Conservation (phyloP, 2,113 vertebrate genomes). For the Labeo rohita region DNA sequence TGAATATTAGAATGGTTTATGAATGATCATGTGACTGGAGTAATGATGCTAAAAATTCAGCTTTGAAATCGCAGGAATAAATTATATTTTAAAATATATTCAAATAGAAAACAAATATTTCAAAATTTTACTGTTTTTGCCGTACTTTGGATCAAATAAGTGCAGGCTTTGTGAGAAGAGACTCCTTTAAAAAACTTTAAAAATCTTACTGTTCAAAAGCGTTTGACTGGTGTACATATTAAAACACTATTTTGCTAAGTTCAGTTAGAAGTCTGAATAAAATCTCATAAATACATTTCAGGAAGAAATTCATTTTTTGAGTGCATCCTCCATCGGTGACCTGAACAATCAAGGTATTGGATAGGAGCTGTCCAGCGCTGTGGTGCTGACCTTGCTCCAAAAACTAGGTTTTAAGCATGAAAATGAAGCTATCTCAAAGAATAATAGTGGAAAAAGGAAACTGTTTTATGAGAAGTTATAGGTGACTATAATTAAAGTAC, state of each 20-base stretch:
- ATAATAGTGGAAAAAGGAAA: neutral
- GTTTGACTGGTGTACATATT: neutral
- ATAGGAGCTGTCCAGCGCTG: conserved; percentile 53
- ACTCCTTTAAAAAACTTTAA: too few species aligned
- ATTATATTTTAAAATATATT: too few species aligned
- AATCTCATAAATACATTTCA: neutral
- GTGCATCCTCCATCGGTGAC: neutral
- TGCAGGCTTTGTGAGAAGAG: too few species aligned
- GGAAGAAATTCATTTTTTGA: neutral
- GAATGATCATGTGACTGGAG: too few species aligned
- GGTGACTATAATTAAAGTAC: neutral
- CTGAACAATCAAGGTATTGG: neutral
- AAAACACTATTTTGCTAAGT: neutral
- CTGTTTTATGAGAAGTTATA: neutral
- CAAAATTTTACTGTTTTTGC: too few species aligned
- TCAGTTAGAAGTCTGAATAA: neutral
- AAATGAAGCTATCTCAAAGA: neutral
- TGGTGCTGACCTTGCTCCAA: conserved; percentile 55
- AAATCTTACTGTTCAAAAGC: too few species aligned
- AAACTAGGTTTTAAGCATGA: neutral
- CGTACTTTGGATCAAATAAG: too few species aligned
- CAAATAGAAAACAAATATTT: too few species aligned
- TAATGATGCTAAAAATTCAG: too few species aligned
- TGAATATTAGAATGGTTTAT: too few species aligned
- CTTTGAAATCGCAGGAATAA: too few species aligned